phyloP scores from a whole-genome alignment of 1,140 invertebrate species.

The Neodiprion lecontei region DNA sequence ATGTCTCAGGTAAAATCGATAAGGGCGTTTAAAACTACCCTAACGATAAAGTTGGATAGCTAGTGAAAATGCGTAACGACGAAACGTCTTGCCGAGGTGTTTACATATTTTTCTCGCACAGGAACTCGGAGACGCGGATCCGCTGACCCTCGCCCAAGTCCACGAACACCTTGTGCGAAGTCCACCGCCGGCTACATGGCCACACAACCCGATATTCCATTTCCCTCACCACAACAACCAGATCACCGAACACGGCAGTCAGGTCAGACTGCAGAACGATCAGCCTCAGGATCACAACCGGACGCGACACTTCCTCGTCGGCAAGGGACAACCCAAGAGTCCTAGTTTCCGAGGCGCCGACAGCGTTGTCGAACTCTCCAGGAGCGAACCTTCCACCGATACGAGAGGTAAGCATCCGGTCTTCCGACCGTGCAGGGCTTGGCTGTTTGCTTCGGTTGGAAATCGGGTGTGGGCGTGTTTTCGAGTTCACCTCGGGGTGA shows the following conservation, averaged over 20 bases:
- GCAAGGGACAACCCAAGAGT: slow-evolving; percentile 47
- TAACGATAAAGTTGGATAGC: slow-evolving; percentile 9
- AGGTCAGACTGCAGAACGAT: not conserved
- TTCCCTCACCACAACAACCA: slow-evolving; percentile 47
- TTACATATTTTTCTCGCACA: slow-evolving; percentile 50
- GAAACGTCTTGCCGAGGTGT: slow-evolving; percentile 13
- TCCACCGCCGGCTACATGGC: slow-evolving; percentile 78
- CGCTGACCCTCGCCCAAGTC: slow-evolving; percentile 76
- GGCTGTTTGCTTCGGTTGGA: slow-evolving; percentile 23
- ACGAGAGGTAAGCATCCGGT: slow-evolving; percentile 46
- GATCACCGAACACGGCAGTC: slow-evolving; percentile 21
- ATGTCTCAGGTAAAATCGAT: slow-evolving; percentile 70
- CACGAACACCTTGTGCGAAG: slow-evolving; percentile 84
- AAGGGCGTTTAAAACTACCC: not conserved
- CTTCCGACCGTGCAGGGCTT: not conserved
- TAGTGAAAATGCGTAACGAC: not conserved
- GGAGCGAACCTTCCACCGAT: slow-evolving; percentile 52
- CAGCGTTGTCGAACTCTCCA: slow-evolving; percentile 45
- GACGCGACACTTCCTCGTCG: slow-evolving; percentile 15
- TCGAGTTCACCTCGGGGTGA: too few species aligned
- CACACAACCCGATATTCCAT: slow-evolving; percentile 58
- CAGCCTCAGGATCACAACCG: not conserved
- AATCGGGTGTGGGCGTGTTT: not conserved
- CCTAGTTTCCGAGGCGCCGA: slow-evolving; percentile 40
- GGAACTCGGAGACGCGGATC: slow-evolving; percentile 74